Percentiles rank a stretch among this genome's conserved stretches.
Conservation (phyloP, 92 coral and sea anemone genomes). For the Anthopleura xanthogrammica region DNA sequence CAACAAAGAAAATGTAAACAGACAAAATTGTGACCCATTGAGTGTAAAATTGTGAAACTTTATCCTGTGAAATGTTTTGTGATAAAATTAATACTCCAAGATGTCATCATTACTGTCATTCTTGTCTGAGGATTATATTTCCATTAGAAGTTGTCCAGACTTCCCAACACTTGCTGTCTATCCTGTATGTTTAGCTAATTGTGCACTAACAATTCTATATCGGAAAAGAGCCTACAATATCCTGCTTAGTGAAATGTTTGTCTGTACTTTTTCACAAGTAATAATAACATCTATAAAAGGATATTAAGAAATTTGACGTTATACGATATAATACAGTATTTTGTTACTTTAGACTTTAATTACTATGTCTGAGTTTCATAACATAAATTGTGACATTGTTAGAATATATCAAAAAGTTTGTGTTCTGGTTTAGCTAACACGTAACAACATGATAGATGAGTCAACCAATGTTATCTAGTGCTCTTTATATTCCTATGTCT, state of each 20-base stretch:
- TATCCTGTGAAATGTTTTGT: not conserved
- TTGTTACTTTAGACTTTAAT: no score
- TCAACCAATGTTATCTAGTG: not conserved
- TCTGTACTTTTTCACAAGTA: no score
- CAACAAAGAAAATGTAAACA: not conserved
- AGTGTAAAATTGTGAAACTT: not conserved
- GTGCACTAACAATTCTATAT: not conserved
- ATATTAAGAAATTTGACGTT: no score
- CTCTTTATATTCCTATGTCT: not conserved
- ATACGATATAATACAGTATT: no score
- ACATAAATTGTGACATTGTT: no score
- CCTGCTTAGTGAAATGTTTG: no score
- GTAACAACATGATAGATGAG: not conserved
- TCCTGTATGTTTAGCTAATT: not conserved
- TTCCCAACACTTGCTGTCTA: not conserved
- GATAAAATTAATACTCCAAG: not conserved
- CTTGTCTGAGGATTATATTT: not conserved
- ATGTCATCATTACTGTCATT: not conserved
- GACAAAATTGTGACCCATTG: not conserved
- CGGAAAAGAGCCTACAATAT: no score
- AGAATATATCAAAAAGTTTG: no score
- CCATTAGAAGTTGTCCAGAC: constrained; percentile 2
- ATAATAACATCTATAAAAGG: no score
- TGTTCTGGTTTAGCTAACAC: not conserved
- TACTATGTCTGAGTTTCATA: no score